A percentile compares a stretch with the other conserved stretches of the same genome.
phyloP scores from a whole-genome alignment of 1,140 invertebrate species.

The Brachionus manjavacas region DNA sequence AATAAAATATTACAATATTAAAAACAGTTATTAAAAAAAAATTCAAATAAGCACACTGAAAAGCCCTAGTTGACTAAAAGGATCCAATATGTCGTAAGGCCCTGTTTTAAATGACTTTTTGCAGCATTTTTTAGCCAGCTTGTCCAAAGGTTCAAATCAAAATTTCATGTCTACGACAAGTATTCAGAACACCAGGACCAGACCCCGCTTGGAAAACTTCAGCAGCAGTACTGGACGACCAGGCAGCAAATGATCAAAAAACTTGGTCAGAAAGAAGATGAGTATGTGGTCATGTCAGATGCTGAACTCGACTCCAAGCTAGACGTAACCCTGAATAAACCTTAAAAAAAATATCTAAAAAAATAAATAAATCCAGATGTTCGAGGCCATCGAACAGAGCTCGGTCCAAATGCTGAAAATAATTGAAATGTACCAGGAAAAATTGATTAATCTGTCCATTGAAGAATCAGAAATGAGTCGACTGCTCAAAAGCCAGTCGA shows the following conservation, averaged over 20 bases:
- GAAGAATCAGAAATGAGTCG: constrained; percentile 90
- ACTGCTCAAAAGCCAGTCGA: constrained; percentile 89
- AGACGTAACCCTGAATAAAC: constrained; percentile 61
- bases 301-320: constrained; percentile 92
- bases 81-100: background rate
- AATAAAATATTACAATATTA: constrained; percentile 2
- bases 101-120: background rate
- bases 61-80: background rate
- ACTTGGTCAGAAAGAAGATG: constrained; percentile 94
- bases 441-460: constrained; percentile 83
- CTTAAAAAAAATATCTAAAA: background rate
- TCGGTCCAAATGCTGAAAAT: constrained; percentile 79
- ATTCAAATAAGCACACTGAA: background rate
- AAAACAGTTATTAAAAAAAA: background rate
- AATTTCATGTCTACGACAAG: constrained; percentile 47
- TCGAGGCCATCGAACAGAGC: constrained; percentile 86
- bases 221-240: constrained; percentile 95
- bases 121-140: too few species aligned
- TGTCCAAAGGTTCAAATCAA: background rate
- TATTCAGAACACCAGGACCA: constrained; percentile 58
- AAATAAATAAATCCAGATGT: constrained; percentile 62
- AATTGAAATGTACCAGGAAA: constrained; percentile 88
- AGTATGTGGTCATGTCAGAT: constrained; percentile 89
- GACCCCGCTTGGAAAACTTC: constrained; percentile 71
- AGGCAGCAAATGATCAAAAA: constrained; percentile 89